These are phyloP conservation scores for Pangasianodon gigas DNA, from an alignment of 2,113 vertebrate species.

Conservation along the genomic window DNA sequence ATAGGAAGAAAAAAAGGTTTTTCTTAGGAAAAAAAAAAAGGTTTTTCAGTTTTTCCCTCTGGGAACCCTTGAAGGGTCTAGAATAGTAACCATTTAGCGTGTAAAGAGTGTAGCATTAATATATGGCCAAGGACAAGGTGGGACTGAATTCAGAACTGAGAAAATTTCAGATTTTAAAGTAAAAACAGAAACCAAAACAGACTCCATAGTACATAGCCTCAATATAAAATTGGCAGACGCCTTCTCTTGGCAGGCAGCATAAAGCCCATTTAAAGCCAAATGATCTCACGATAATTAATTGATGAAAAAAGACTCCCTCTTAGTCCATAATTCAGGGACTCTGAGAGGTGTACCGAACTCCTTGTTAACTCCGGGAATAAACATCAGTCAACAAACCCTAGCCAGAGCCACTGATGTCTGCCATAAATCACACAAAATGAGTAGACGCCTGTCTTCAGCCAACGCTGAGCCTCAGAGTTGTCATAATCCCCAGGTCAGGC, in stretches of 20 bases:
- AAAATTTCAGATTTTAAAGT: neutral
- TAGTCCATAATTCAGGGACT: conserved; percentile 24
- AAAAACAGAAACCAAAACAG: conserved; percentile 23
- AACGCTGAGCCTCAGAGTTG: neutral
- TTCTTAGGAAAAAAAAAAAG: neutral
- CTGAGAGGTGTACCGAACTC: neutral
- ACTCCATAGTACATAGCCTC: neutral
- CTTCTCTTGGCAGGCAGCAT: neutral
- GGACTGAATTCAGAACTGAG: neutral
- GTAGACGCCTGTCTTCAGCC: conserved; percentile 8
- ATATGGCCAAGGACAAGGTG: neutral
- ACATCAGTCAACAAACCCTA: conserved; percentile 20
- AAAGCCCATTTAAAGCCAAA: neutral
- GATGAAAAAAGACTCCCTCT: neutral
- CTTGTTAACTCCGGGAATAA: conserved; percentile 27
- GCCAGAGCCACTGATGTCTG: neutral
- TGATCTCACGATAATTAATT: conserved; percentile 28
- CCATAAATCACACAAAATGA: conserved; percentile 40
- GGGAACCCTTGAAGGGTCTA: neutral
- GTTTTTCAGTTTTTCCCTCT: neutral
- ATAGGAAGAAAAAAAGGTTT: neutral
- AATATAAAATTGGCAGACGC: neutral
- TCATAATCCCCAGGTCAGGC: conserved; percentile 30
- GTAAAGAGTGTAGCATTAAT: neutral
- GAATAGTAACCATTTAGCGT: neutral